These are phyloP conservation scores for Nomada fabriciana DNA, from an alignment of 2,888 invertebrate species.

Conservation along the genomic window DNA sequence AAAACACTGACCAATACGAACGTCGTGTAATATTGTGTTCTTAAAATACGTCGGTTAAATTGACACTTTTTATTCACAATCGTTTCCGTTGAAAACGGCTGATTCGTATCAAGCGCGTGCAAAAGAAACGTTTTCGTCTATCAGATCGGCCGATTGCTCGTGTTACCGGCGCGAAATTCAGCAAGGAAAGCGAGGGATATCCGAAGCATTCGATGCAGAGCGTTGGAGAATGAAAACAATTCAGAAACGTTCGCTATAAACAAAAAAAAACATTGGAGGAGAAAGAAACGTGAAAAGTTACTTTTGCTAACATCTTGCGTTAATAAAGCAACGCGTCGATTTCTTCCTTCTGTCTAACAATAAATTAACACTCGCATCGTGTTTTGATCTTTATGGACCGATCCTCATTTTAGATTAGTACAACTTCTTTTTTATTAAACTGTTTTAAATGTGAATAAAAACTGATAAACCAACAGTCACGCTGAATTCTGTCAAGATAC, in stretches of 20 bases:
- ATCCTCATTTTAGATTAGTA: no score
- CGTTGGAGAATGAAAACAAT: background rate
- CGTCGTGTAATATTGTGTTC: constrained; percentile 9
- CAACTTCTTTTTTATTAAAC: no score
- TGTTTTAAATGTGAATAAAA: no score
- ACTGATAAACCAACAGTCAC: no score
- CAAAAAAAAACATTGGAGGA: background rate
- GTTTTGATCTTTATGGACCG: no score
- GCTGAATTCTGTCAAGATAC: no score
- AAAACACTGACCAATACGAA: background rate
- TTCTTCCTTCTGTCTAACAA: no score
- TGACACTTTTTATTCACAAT: constrained; percentile 15
- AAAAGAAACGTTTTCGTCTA: background rate
- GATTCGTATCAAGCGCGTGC: background rate
- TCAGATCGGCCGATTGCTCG: background rate
- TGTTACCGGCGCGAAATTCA: background rate
- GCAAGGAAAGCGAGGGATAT: background rate
- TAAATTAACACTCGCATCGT: no score
- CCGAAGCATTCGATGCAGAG: background rate
- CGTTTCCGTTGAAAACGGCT: background rate
- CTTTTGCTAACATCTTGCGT: no score
- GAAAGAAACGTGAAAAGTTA: background rate
- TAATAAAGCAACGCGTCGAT: no score
- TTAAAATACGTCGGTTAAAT: constrained; percentile 19
- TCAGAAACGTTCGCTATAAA: no score